phyloP scores from a whole-genome alignment of 53 echinoderm and acorn worm genomes.

The Holothuria leucospilota region DNA sequence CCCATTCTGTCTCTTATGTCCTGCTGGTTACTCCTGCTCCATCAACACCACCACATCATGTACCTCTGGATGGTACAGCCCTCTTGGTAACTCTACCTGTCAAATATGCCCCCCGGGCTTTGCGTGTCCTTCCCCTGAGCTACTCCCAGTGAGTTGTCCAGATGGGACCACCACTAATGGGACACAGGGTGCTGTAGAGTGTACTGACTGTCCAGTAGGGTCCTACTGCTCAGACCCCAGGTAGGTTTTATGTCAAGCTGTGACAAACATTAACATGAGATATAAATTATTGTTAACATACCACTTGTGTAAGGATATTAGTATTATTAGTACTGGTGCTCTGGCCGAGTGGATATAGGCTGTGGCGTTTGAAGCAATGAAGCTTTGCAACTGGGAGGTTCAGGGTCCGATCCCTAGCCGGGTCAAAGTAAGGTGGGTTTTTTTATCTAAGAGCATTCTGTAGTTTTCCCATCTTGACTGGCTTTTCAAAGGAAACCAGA shows the following conservation, averaged over 20 bases:
- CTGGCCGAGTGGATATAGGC: too few relatives aligned
- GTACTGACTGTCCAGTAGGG: conserved; percentile 78
- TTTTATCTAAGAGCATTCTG: too few relatives aligned
- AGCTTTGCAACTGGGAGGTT: too few relatives aligned
- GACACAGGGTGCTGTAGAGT: conserved; percentile 46
- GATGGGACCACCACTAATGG: conserved; percentile 91
- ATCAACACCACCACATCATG: conserved; percentile 52
- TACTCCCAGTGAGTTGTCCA: conserved; percentile 59
- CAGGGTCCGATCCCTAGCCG: too few relatives aligned
- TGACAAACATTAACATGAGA: too few relatives aligned
- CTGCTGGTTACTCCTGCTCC: conserved; percentile 79
- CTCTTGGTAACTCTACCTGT: conserved; percentile 63
- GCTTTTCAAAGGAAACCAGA: too few relatives aligned
- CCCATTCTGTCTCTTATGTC: conserved; percentile 76
- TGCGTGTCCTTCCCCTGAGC: conserved; percentile 71
- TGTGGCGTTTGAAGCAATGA: too few relatives aligned
- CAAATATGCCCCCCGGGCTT: conserved; percentile 72
- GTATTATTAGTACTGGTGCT: too few relatives aligned
- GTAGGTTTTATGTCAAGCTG: conserved; percentile 45
- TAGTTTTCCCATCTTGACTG: too few relatives aligned
- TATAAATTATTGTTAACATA: too few relatives aligned
- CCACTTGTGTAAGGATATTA: too few relatives aligned
- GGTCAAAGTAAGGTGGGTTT: too few relatives aligned
- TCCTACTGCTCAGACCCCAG: conserved; percentile 76
- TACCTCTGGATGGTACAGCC: conserved; percentile 68